Evolutionary conservation across 1,140 invertebrate species (phyloP).

Genomic region (Tetramorium simillimum): DNA sequence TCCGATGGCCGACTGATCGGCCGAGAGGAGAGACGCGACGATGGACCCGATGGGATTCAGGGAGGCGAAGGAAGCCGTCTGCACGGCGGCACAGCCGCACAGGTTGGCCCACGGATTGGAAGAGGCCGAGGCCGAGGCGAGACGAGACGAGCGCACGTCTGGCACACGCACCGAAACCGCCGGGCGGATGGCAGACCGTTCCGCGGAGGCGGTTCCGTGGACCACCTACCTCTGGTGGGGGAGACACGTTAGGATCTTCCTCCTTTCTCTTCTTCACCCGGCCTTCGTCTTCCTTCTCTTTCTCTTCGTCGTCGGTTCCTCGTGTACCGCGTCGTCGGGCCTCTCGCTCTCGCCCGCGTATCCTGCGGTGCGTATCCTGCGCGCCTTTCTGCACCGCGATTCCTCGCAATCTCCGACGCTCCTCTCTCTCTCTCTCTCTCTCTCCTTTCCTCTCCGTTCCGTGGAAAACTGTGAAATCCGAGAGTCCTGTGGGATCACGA

Average conservation of each 20-base stretch:
- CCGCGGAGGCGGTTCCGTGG: conserved; percentile 82
- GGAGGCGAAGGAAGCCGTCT: conserved; percentile 53
- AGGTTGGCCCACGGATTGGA: conserved; percentile 78
- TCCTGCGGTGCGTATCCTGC: conserved; percentile 40
- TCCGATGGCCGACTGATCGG: conserved; percentile 74
- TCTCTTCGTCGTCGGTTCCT: neutral
- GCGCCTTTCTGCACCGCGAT: neutral
- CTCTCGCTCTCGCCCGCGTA: neutral
- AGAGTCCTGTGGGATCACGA: neutral
- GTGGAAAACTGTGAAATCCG: neutral
- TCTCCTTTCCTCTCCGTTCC: neutral
- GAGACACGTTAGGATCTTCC: conserved; percentile 78
- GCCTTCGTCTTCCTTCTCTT: neutral
- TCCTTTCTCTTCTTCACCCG: conserved; percentile 66
- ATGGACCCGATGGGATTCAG: conserved; percentile 47
- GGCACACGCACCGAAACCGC: conserved; percentile 74
- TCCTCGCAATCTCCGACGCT: neutral
- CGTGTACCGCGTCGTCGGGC: conserved; percentile 12
- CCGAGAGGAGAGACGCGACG: conserved; percentile 69
- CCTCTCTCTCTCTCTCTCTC: neutral
- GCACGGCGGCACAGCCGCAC: conserved; percentile 62
- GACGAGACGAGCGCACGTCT: conserved; percentile 71
- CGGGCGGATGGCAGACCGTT: conserved; percentile 73
- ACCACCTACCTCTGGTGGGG: conserved; percentile 81
- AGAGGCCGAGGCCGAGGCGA: conserved; percentile 69